These are phyloP conservation scores for Dreissena polymorpha DNA, from an alignment of 1,140 invertebrate species.

Conservation along the genomic window DNA sequence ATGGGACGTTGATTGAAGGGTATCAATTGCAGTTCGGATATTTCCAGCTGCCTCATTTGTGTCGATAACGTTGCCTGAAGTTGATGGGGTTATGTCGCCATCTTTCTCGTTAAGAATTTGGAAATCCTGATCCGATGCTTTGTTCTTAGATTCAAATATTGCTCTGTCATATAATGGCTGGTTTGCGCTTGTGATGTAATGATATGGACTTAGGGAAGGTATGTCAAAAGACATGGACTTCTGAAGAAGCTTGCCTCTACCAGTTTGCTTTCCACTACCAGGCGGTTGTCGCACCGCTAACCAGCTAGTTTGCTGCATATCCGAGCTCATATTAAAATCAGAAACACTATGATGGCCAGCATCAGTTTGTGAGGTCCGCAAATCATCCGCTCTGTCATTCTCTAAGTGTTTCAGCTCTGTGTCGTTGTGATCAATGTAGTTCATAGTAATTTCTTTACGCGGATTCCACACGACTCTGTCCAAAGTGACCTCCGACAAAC, in stretches of 20 bases:
- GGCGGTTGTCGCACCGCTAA: constrained; percentile 2
- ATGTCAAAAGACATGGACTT: constrained; percentile 50
- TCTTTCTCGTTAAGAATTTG: constrained; percentile 33
- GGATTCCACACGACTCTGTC: constrained; percentile 40
- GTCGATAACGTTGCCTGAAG: not conserved
- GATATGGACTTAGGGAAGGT: constrained; percentile 7
- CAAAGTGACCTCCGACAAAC: constrained; percentile 30
- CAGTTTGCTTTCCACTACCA: not conserved
- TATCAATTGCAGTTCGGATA: constrained; percentile 13
- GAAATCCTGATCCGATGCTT: not conserved
- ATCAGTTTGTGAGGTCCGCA: too few species aligned
- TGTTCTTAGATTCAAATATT: not conserved
- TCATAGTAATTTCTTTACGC: too few species aligned
- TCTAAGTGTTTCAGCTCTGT: too few species aligned
- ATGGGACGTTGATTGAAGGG: not conserved
- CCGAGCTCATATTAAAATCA: too few species aligned
- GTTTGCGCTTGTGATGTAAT: constrained; percentile 22
- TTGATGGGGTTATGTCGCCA: not conserved
- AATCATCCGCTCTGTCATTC: too few species aligned
- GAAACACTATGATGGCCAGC: too few species aligned
- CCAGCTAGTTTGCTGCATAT: not conserved
- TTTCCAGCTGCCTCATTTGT: not conserved
- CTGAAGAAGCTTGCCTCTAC: not conserved
- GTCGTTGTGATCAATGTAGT: too few species aligned
- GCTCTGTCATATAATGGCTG: not conserved